These are phyloP conservation scores for Limnephilus lunatus DNA, from an alignment of 2,888 invertebrate species.

Conservation along the genomic window DNA sequence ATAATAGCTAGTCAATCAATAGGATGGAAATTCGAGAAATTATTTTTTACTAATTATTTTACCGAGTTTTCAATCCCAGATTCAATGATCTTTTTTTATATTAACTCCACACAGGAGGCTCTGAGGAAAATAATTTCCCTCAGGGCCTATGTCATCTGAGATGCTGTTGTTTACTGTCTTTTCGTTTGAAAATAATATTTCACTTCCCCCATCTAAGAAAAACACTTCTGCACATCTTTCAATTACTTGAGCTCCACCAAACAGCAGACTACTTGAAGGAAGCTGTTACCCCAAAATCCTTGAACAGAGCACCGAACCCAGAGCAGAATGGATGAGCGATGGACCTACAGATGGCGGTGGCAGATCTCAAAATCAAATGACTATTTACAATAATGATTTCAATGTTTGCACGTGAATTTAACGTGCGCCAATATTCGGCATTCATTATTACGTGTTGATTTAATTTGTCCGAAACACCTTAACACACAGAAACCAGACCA, in stretches of 20 bases:
- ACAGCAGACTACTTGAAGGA: background rate
- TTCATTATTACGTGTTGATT: background rate
- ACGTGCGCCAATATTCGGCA: background rate
- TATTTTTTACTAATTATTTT: too few species aligned
- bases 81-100: too few species aligned
- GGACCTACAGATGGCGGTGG: constrained; percentile 28
- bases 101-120: too few species aligned
- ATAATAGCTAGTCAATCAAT: too few species aligned
- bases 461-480: background rate
- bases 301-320: background rate
- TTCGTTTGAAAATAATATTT: background rate
- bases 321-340: constrained; percentile 33
- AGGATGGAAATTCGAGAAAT: too few species aligned
- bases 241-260: background rate
- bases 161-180: too few species aligned
- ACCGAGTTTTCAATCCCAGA: too few species aligned
- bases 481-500: background rate
- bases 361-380: constrained; percentile 13
- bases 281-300: background rate
- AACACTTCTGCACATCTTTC: background rate
- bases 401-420: background rate
- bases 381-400: background rate
- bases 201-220: background rate
- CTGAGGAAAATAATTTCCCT: too few species aligned
- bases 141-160: too few species aligned